phyloP scores from a whole-genome alignment of 53 echinoderm and acorn worm genomes.

The Temnopleurus reevesii region DNA sequence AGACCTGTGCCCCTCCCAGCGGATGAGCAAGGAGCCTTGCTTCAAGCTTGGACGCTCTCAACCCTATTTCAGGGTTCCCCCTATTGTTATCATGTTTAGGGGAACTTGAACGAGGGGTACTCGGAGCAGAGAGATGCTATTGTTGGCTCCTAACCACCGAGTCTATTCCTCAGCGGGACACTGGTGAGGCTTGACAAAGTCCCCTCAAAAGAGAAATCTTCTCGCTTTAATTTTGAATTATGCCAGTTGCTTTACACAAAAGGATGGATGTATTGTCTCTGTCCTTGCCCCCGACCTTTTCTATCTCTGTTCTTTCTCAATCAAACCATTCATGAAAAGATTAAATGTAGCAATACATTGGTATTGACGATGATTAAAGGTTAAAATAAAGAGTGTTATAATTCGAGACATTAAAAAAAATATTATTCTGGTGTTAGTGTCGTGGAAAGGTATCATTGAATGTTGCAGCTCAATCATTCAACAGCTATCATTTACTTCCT shows the following conservation, averaged over 20 bases:
- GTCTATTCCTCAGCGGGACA: conserved; percentile 16
- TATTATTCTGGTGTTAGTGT: too few relatives aligned
- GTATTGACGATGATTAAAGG: too few relatives aligned
- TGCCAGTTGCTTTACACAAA: conserved; percentile 17
- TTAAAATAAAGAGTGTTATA: too few relatives aligned
- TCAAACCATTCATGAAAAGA: neutral
- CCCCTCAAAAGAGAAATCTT: neutral
- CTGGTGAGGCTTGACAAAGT: neutral
- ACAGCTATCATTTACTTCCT: too few relatives aligned
- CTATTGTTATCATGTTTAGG: neutral
- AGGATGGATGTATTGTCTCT: neutral
- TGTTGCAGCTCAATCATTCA: too few relatives aligned
- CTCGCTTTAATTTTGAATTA: conserved; percentile 6
- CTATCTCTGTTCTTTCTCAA: neutral
- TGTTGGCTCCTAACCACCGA: neutral
- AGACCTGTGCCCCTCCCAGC: neutral
- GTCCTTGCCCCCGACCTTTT: neutral
- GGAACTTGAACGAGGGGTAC: neutral
- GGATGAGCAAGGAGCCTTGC: conserved; percentile 2
- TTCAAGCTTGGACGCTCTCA: neutral
- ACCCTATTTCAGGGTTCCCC: conserved; percentile 6
- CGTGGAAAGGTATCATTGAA: too few relatives aligned
- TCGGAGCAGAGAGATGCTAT: neutral
- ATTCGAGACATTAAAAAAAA: too few relatives aligned
- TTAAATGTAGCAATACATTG: too few relatives aligned